phyloP scores from a whole-genome alignment of 2,888 invertebrate genomes.

The Harmothoe impar region DNA sequence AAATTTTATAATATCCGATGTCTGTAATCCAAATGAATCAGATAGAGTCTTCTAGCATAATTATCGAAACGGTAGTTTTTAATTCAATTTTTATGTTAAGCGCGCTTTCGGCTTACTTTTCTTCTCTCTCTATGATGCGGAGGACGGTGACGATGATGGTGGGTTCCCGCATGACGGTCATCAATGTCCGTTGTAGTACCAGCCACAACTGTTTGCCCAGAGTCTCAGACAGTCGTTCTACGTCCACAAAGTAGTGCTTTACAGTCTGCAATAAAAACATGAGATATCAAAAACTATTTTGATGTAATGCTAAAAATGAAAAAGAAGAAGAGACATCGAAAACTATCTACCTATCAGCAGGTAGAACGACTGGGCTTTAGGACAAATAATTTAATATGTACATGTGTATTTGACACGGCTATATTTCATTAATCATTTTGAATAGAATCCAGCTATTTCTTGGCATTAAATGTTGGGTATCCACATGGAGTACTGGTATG shows the following conservation, averaged over 20 bases:
- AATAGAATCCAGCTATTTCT: too few species aligned
- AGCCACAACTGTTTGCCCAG: conserved; percentile 96
- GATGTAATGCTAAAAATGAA: too few species aligned
- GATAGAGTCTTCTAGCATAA: background rate
- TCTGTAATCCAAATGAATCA: background rate
- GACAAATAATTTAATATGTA: too few species aligned
- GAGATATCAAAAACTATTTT: background rate
- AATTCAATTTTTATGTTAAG: background rate
- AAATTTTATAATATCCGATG: background rate
- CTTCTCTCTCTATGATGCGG: conserved; percentile 97
- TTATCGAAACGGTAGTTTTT: background rate
- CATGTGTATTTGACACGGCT: too few species aligned
- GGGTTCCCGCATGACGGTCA: conserved; percentile 92
- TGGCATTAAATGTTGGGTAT: too few species aligned
- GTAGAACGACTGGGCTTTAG: too few species aligned
- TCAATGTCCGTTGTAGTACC: conserved; percentile 93
- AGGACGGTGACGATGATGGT: conserved; percentile 97
- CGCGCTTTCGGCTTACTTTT: conserved; percentile 86
- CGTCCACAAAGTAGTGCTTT: conserved; percentile 97
- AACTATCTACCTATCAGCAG: too few species aligned
- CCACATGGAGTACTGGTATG: too few species aligned
- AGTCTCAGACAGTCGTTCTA: conserved; percentile 93
- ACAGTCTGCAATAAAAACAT: conserved; percentile 86
- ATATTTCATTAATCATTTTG: too few species aligned
- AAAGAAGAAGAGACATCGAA: too few species aligned